Conservation (phyloP, 2,797 vertebrate genomes). For the Micromesistius poutassou region DNA sequence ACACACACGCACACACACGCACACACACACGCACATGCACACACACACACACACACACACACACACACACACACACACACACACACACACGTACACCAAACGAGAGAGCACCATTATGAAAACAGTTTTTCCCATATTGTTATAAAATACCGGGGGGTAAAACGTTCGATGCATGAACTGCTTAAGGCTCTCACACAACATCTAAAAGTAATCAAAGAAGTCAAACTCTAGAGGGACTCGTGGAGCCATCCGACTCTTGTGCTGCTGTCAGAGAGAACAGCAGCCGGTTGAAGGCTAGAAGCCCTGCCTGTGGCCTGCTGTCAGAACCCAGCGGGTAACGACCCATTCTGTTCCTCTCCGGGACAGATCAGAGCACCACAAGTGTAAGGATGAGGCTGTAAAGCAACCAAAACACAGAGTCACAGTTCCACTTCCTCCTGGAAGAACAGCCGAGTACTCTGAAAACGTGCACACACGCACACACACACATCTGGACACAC, state of each 20-base stretch:
- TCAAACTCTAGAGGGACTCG: neutral
- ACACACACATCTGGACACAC: conserved; percentile 4
- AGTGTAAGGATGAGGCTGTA: neutral
- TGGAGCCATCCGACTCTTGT: too few species aligned
- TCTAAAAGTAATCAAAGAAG: neutral
- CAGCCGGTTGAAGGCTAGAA: neutral
- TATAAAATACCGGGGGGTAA: neutral
- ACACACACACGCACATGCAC: too few species aligned
- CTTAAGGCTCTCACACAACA: neutral
- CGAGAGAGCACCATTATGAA: too few species aligned
- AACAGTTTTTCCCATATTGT: neutral
- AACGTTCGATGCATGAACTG: neutral
- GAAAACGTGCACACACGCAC: neutral
- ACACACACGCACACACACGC: too few species aligned
- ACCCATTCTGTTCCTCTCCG: neutral
- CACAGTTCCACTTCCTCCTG: neutral
- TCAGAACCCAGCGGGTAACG: neutral
- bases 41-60: too few species aligned
- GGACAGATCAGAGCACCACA: neutral
- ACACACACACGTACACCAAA: too few species aligned
- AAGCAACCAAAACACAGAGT: neutral
- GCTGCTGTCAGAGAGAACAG: neutral
- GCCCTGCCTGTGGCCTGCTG: neutral
- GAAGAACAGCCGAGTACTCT: neutral
- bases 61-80: too few species aligned